phyloP scores from a whole-genome alignment of 2,888 invertebrate genomes.

The Bhutanitis thaidina region DNA sequence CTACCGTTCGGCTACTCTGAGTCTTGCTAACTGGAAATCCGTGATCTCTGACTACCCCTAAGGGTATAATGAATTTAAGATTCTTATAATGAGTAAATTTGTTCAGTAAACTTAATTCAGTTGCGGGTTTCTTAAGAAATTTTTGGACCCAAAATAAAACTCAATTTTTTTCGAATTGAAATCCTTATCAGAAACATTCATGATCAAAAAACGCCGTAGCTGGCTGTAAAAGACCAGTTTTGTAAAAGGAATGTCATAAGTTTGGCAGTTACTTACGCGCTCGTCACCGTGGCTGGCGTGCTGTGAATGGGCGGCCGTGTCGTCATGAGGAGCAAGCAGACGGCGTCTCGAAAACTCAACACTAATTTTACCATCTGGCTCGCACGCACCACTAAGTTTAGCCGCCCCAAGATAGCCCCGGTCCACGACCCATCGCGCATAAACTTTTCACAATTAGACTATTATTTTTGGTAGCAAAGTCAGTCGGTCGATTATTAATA shows the following conservation, averaged over 20 bases:
- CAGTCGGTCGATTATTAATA: constrained; percentile 81
- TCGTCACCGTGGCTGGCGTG: constrained; percentile 52
- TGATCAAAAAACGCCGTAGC: constrained; percentile 30
- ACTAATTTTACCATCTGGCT: constrained; percentile 79
- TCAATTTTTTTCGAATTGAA: no score
- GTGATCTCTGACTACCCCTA: no score
- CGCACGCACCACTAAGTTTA: constrained; percentile 80
- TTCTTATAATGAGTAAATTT: no score
- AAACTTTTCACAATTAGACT: constrained; percentile 81
- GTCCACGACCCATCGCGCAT: constrained; percentile 80
- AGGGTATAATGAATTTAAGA: no score
- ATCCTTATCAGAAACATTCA: no score
- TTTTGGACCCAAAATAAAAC: no score
- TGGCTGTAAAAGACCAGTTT: constrained; percentile 56
- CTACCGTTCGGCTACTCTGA: no score
- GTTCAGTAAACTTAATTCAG: no score
- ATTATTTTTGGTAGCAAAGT: constrained; percentile 81
- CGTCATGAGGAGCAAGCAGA: constrained; percentile 71
- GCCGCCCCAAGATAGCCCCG: constrained; percentile 80
- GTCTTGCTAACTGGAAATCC: no score
- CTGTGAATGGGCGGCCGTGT: constrained; percentile 62
- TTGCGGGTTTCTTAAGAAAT: no score
- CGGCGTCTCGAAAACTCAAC: constrained; percentile 71
- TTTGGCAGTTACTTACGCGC: constrained; percentile 69
- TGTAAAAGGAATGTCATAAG: constrained; percentile 73